Conservation (phyloP, 2,888 invertebrate genomes). For the Steromphala cineraria region DNA sequence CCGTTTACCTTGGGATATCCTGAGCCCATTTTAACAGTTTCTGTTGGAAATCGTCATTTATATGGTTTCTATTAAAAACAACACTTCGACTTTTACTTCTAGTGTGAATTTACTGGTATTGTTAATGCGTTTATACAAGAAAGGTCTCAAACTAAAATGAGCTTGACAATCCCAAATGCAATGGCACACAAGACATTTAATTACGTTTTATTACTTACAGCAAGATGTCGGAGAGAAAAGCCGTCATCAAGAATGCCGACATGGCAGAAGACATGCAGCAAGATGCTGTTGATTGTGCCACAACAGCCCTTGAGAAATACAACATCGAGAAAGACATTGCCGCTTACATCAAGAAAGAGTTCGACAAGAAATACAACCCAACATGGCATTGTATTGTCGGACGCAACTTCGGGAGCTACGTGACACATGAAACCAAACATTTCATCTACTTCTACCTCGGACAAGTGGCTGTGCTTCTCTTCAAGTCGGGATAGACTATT, state of each 20-base stretch:
- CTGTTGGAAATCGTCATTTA: no score
- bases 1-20: no score
- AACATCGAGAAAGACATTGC: constrained; percentile 99
- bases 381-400: constrained; percentile 99
- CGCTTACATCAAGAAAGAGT: constrained; percentile 99
- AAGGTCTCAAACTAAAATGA: no score
- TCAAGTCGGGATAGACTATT: constrained; percentile 92
- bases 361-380: constrained; percentile 99
- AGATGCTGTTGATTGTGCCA: constrained; percentile 99
- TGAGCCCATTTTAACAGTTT: no score
- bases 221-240: constrained; percentile 80
- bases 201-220: not conserved
- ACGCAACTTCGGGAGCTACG: constrained; percentile 93
- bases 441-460: constrained; percentile 99
- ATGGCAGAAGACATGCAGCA: constrained; percentile 99
- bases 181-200: no score
- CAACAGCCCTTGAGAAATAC: constrained; percentile 98
- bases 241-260: constrained; percentile 99
- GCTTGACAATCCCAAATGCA: no score
- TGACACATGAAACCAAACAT: constrained; percentile 91
- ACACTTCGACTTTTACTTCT: no score
- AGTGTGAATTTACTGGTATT: no score
- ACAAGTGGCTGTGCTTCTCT: constrained; percentile 97
- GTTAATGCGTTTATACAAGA: no score
- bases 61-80: no score